Evolutionary conservation across 1,140 invertebrate genomes (phyloP), one percentile per base, ranked within the genome.

Genomic region (Panulirus ornatus): DNA sequence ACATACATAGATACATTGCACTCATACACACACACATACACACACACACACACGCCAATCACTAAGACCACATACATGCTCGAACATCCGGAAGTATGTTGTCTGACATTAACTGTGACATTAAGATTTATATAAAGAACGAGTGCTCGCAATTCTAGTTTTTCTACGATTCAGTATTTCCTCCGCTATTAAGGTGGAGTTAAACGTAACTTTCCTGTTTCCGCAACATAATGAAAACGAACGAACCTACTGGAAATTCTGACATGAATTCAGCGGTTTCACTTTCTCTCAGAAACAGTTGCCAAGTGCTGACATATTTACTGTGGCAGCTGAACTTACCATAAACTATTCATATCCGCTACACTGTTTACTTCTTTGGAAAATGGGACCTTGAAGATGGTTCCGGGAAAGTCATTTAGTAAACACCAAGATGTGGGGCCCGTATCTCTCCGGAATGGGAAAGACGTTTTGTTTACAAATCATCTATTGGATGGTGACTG

Each of bases 181-280:
- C 14, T 47, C 5, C 44, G 5, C 44, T 6, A 47, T 47, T 6
- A 47, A 47, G 5, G 44, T 47, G 5, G 27, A 6, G 58, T 30
- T 22, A n/a, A n/a, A n/a, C n/a, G n/a, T n/a, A 66, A 66, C 58
- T 42, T 86, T 78, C 16, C 8, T 38, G 27, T 27, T 11, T 86
- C 30, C 27, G 84, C 27, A 86, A 86, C 73, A 58, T 36, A 86
- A 86, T 34, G 47, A 76, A 78, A 86, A 75, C 30, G 30, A 76
- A 76, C 71, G 73, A 86, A 86, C 40, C 47, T 38, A 36, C n/a
- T 54, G 84, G 40, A 86, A 86, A 76, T 63, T 86, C 84, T 78
- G 51, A 40, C 47, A 40, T 86, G 84, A 78, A 86, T 78, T 78
- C 54, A 78, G 84, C 51, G 71, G 84, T 86, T 86, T 86, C 84